Percentiles rank a stretch among this genome's conserved stretches.
Evolutionary conservation across 2,888 invertebrate genomes (phyloP).

Genomic region (Mythimna albipuncta): DNA sequence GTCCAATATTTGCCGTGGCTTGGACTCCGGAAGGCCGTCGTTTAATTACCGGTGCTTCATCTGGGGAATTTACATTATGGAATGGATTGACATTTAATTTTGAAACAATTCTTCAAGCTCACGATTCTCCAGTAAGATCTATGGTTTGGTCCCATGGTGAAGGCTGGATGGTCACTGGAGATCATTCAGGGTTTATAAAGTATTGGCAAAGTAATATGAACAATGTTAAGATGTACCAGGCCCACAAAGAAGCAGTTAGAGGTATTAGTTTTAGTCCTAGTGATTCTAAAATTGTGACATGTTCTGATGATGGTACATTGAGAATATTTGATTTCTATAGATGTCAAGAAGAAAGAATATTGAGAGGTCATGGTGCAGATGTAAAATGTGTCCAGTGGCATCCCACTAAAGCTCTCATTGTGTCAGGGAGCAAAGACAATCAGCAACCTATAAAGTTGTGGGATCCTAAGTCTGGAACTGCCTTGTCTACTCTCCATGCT

Average conservation of each 20-base stretch:
- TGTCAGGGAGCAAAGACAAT: constrained; percentile 99
- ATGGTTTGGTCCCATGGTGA: constrained; percentile 99
- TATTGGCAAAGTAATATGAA: constrained; percentile 99
- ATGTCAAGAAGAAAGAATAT: constrained; percentile 98
- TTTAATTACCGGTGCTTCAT: constrained; percentile 99
- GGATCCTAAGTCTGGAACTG: constrained; percentile 99
- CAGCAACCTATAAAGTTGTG: constrained; percentile 99
- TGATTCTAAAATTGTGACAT: constrained; percentile 99
- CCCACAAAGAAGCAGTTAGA: constrained; percentile 99
- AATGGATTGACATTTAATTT: constrained; percentile 99
- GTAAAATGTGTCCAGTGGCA: constrained; percentile 99
- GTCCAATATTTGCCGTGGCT: constrained; percentile 99
- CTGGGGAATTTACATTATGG: constrained; percentile 99
- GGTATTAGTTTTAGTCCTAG: constrained; percentile 99
- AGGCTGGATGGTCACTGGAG: constrained; percentile 99
- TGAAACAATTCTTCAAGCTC: constrained; percentile 99
- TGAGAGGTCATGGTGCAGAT: constrained; percentile 99
- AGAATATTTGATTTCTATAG: constrained; percentile 99
- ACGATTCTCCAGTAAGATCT: constrained; percentile 99
- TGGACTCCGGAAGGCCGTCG: constrained; percentile 99
- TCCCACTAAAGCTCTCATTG: constrained; percentile 98
- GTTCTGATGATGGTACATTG: constrained; percentile 99
- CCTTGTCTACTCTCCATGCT: constrained; percentile 99
- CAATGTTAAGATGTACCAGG: constrained; percentile 99
- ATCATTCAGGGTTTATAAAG: constrained; percentile 99